Conservation (phyloP, 2,113 vertebrate genomes). For the Pardalotus punctatus region DNA sequence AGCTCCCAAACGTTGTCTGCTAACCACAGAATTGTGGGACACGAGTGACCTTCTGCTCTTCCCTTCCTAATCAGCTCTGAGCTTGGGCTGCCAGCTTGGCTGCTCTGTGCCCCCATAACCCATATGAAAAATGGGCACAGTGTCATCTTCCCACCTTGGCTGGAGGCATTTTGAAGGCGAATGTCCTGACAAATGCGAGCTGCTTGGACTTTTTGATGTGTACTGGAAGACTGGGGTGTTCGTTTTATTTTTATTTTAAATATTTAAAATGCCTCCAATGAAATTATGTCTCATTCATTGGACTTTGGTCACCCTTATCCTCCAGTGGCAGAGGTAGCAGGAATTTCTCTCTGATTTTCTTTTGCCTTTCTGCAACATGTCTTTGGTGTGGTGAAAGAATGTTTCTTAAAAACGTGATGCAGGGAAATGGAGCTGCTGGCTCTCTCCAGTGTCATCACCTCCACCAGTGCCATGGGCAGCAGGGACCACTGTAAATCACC, state of each 20-base stretch:
- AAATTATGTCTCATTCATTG: background rate
- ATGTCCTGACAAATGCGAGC: background rate
- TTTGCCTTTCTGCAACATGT: background rate
- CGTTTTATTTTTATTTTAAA: background rate
- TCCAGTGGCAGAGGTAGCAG: background rate
- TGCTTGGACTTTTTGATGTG: background rate
- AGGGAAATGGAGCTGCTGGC: accelerated
- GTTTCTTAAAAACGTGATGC: background rate
- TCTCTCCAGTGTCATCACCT: background rate
- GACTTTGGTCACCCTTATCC: background rate
- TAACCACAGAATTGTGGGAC: background rate
- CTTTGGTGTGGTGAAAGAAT: background rate
- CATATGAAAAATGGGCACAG: background rate
- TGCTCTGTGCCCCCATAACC: background rate
- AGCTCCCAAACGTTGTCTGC: background rate
- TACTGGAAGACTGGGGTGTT: background rate
- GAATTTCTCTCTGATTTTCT: background rate
- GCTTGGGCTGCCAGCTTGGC: background rate
- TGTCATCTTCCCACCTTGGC: background rate
- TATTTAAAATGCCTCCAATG: background rate
- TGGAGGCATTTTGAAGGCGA: background rate
- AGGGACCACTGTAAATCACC: background rate
- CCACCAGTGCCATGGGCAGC: background rate
- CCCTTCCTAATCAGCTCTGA: background rate
- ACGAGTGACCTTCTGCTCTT: background rate